phyloP scores from a whole-genome alignment of 2,797 vertebrate species.

The Tachyglossus aculeatus region DNA sequence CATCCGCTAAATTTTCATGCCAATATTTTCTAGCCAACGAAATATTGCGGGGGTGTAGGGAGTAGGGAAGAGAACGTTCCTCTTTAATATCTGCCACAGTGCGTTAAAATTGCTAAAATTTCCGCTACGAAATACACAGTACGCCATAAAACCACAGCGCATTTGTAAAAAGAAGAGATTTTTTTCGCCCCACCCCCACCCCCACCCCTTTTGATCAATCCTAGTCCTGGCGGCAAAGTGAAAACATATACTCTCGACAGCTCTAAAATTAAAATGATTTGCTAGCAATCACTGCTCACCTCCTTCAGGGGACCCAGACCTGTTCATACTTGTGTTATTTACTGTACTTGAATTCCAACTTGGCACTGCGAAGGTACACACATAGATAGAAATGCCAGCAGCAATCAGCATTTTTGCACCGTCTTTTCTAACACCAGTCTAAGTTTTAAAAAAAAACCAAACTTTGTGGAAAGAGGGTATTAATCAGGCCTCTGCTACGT shows the following conservation, averaged over 20 bases:
- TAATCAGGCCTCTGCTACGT: slow-evolving; percentile 24
- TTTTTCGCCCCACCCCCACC: too few species aligned
- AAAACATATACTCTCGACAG: slow-evolving; percentile 10
- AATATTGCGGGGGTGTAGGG: too few species aligned
- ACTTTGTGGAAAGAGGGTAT: neutral
- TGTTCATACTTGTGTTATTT: neutral
- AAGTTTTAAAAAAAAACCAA: neutral
- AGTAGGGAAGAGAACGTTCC: too few species aligned
- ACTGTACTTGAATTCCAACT: too few species aligned
- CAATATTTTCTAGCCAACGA: too few species aligned
- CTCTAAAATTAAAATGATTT: slow-evolving; percentile 22
- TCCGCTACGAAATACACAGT: too few species aligned
- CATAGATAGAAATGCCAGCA: neutral
- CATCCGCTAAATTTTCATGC: too few species aligned
- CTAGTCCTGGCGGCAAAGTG: neutral
- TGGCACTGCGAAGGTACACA: neutral
- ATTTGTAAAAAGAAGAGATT: too few species aligned
- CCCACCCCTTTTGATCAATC: neutral
- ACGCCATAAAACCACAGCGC: too few species aligned
- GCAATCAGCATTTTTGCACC: neutral
- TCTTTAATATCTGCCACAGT: too few species aligned
- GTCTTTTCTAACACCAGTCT: neutral
- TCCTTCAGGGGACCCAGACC: neutral
- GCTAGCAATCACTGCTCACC: neutral
- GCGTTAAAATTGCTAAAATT: too few species aligned